These are phyloP conservation scores for Loriculus beryllinus DNA, from an alignment of 2,797 vertebrate genomes.

Conservation along the genomic window DNA sequence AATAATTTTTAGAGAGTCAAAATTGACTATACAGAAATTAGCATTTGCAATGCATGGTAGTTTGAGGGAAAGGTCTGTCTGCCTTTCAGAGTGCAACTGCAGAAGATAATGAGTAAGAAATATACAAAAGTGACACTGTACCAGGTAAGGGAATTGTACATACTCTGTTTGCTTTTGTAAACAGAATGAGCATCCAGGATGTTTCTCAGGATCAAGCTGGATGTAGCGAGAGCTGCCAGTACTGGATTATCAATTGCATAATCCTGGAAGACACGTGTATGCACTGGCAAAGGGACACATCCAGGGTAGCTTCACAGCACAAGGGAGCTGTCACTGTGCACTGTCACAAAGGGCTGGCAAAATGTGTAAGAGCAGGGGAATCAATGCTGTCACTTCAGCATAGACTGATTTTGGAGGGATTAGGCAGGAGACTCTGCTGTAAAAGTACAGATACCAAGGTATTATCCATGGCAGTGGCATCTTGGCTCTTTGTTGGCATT, in stretches of 20 bases:
- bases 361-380: background rate
- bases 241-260: background rate
- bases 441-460: background rate
- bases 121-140: background rate
- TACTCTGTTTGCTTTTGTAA: background rate
- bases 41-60: background rate
- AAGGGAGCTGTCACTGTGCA: background rate
- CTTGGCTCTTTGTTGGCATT: background rate
- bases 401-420: background rate
- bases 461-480: background rate
- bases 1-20: background rate
- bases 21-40: background rate
- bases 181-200: background rate
- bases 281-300: background rate
- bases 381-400: slow-evolving; percentile 5
- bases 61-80: background rate
- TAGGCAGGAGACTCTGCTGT: background rate
- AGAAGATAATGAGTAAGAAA: background rate
- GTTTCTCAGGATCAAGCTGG: background rate
- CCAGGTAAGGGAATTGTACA: background rate
- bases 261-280: background rate
- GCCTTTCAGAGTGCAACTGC: background rate
- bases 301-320: background rate
- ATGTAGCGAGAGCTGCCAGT: background rate
- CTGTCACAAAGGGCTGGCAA: background rate